Conservation (phyloP, 1,140 invertebrate genomes). For the Hyphantria cunea region DNA sequence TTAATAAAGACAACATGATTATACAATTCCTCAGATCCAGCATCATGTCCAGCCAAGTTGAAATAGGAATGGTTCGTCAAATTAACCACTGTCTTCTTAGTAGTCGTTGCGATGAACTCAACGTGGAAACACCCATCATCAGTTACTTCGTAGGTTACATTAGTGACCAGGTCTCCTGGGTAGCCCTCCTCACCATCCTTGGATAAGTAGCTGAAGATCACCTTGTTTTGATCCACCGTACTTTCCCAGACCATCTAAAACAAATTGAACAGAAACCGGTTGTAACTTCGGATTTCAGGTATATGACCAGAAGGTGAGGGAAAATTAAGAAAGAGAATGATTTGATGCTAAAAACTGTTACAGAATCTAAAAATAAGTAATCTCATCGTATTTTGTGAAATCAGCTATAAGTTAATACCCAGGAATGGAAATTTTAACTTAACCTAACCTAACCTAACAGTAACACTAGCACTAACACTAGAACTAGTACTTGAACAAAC, state of each 20-base stretch:
- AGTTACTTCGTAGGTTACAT: conserved; percentile 87
- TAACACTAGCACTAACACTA: too few species aligned
- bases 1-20: conserved; percentile 89
- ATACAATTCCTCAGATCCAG: conserved; percentile 83
- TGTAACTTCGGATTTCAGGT: too few species aligned
- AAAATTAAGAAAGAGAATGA: too few species aligned
- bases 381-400: too few species aligned
- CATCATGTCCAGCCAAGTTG: conserved; percentile 92
- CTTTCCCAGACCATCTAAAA: conserved; percentile 75
- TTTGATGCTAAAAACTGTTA: too few species aligned
- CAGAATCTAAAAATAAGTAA: too few species aligned
- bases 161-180: conserved; percentile 88
- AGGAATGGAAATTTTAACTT: too few species aligned
- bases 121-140: conserved; percentile 88
- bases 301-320: too few species aligned
- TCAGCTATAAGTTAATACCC: too few species aligned
- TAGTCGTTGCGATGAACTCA: conserved; percentile 87
- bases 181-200: conserved; percentile 93
- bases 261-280: background rate
- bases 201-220: conserved; percentile 87
- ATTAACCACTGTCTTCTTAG: conserved; percentile 92
- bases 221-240: conserved; percentile 76
- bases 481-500: too few species aligned
- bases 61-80: conserved; percentile 97
- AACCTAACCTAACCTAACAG: too few species aligned